A percentile compares a stretch with the other conserved stretches of the same genome.
Evolutionary conservation across 2,113 vertebrate species (phyloP).

Genomic region (Machaerirhynchus nigripectus): DNA sequence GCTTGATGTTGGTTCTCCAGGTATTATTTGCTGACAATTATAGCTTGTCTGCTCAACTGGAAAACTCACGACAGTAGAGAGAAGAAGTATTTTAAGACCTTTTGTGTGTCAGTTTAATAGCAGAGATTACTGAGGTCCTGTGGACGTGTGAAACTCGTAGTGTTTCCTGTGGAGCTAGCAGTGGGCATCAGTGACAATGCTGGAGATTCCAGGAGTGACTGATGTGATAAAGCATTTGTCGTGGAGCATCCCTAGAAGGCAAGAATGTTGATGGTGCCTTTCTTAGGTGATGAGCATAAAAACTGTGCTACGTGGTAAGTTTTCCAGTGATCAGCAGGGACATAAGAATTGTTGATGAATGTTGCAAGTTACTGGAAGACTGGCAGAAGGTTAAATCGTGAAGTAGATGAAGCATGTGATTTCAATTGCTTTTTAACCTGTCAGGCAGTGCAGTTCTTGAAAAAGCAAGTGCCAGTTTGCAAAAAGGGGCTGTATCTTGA

Average conservation of each 20-base stretch:
- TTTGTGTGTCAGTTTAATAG: not conserved
- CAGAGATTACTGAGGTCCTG: not conserved
- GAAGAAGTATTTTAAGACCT: not conserved
- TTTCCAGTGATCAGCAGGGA: not conserved
- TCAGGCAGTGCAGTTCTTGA: not conserved
- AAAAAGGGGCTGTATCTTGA: not conserved
- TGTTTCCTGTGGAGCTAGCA: not conserved
- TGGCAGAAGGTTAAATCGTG: not conserved
- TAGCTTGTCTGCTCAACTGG: not conserved
- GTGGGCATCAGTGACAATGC: not conserved
- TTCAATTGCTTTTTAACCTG: not conserved
- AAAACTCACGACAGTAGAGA: not conserved
- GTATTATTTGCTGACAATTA: not conserved
- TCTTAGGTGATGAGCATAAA: not conserved
- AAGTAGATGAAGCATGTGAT: not conserved
- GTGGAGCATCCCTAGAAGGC: not conserved
- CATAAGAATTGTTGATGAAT: not conserved
- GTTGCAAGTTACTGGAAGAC: not conserved
- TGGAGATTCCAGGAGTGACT: not conserved
- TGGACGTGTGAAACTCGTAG: rapidly evolving
- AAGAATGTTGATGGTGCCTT: not conserved
- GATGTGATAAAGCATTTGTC: not conserved
- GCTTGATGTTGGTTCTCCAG: not conserved
- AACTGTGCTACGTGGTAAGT: rapidly evolving
- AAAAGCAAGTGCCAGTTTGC: not conserved